Base-by-base conservation (phyloP, 2,888 invertebrate genomes). In the Euzetes globulus region DNA sequence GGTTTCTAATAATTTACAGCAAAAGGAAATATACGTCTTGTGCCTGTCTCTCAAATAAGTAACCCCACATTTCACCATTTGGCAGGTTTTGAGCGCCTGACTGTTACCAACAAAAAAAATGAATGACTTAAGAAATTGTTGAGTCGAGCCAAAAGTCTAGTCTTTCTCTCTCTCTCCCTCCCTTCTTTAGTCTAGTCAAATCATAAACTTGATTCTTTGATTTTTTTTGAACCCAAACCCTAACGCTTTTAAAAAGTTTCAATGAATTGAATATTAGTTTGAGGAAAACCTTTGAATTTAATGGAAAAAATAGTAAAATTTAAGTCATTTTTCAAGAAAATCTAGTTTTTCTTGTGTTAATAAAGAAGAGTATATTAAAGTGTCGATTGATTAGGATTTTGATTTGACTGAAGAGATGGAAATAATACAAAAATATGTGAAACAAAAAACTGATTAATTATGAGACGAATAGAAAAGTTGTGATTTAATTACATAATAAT, bases 401-500 rank as follows among this genome's bases (percentile, higher is more conserved):
- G 33, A 33, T 33, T 33, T 33, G 33, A 33, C 5, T 33, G 7
- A 33, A 33, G 33, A 33, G 7, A 47, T 9, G 41, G 47, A 47
- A 47, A 15, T 47, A 13, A 47, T 47, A 47, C 13, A 13, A 47
- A 19, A 52, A 52, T 52, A 52, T 52, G 15, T 52, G n/a, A 52
- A 52, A 52, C 52, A 52, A 52, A 33, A n/a, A 52, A 52, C n/a
- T 52, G n/a, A 52, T 52, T 19, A 19, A 2, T 52, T 52, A 1
- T 52, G 47, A 11, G 52, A 52, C 19, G n/a, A 47, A 47, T 47
- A 52, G 52, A 13, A n/a, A n/a, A 19, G 19, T 9, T 52, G 19
- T 58, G 65, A 65, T 33, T 65, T 65, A 65, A 65, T 65, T 65
- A 37, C 65, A 65, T 65, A 65, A 65, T 65, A 65, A 65, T 33